A percentile compares a stretch with the other conserved stretches of the same genome.
Evolutionary conservation across 2,888 invertebrate genomes (phyloP).

Genomic region (Odontomyia ornata): DNA sequence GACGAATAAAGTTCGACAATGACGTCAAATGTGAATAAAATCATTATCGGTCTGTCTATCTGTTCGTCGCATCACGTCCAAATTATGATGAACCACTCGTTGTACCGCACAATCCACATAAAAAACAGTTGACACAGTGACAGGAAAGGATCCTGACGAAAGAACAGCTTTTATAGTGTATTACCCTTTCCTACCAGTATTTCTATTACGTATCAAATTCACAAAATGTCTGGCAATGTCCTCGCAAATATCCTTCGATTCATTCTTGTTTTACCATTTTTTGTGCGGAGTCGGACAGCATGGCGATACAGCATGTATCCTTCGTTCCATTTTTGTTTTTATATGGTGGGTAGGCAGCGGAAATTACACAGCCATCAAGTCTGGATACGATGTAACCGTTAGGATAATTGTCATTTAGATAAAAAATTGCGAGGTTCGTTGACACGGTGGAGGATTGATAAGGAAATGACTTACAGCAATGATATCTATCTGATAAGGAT

Average conservation of each 20-base stretch:
- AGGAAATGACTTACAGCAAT: no score
- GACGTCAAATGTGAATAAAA: background rate
- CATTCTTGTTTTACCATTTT: background rate
- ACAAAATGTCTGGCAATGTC: background rate
- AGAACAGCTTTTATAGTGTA: no score
- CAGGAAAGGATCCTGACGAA: no score
- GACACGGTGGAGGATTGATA: no score
- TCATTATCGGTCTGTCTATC: background rate
- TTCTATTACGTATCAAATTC: background rate
- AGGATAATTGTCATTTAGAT: constrained; percentile 27
- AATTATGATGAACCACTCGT: background rate
- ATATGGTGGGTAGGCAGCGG: background rate
- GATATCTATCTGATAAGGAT: no score
- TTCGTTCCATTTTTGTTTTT: no score
- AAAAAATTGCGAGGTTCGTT: background rate
- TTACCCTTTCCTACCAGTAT: background rate
- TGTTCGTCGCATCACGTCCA: background rate
- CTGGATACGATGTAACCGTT: background rate
- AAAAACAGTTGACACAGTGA: no score
- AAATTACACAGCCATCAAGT: constrained; percentile 26
- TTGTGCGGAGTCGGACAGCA: background rate
- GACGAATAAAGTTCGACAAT: background rate
- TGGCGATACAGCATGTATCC: no score
- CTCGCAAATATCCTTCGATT: background rate
- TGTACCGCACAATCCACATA: no score